phyloP scores from a whole-genome alignment of 2,888 invertebrate species.

The Zaprionus bogoriensis region DNA sequence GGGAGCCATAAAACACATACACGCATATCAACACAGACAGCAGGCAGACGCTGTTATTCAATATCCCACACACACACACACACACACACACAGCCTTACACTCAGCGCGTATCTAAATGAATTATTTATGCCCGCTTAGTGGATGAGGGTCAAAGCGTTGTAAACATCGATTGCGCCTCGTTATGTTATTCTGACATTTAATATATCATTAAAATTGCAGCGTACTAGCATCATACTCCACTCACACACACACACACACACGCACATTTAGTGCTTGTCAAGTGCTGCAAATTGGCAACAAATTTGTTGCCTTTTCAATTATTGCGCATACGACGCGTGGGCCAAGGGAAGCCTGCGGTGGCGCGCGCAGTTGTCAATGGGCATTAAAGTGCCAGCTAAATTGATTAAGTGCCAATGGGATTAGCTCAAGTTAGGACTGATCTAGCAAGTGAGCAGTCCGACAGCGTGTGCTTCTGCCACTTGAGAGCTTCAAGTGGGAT shows the following conservation, averaged over 20 bases:
- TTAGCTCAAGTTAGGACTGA: slow-evolving; percentile 2
- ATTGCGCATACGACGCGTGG: slow-evolving; percentile 33
- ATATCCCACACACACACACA: slow-evolving; percentile 21
- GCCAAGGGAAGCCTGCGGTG: background rate
- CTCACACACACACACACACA: background rate
- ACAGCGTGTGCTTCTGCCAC: background rate
- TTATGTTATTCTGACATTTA: slow-evolving; percentile 40
- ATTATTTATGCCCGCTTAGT: slow-evolving; percentile 60
- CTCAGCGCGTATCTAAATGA: slow-evolving; percentile 50
- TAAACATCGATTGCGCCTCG: slow-evolving; percentile 53
- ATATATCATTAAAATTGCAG: slow-evolving; percentile 48
- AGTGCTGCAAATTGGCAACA: slow-evolving; percentile 45
- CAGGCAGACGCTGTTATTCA: slow-evolving; percentile 27
- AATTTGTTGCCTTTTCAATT: slow-evolving; percentile 36
- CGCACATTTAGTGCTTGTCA: slow-evolving; percentile 23
- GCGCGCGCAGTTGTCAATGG: slow-evolving; percentile 1
- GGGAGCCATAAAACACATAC: slow-evolving; percentile 56
- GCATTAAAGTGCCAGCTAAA: slow-evolving; percentile 18
- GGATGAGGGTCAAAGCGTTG: slow-evolving; percentile 25
- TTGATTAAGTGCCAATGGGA: slow-evolving; percentile 10
- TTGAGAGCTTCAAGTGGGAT: background rate
- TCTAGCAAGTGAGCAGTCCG: background rate
- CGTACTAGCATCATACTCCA: background rate
- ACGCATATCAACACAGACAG: slow-evolving; percentile 4
- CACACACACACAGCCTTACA: too few relatives aligned